Base-by-base conservation (phyloP, 2,797 vertebrate genomes). In the Dallia pectoralis region DNA sequence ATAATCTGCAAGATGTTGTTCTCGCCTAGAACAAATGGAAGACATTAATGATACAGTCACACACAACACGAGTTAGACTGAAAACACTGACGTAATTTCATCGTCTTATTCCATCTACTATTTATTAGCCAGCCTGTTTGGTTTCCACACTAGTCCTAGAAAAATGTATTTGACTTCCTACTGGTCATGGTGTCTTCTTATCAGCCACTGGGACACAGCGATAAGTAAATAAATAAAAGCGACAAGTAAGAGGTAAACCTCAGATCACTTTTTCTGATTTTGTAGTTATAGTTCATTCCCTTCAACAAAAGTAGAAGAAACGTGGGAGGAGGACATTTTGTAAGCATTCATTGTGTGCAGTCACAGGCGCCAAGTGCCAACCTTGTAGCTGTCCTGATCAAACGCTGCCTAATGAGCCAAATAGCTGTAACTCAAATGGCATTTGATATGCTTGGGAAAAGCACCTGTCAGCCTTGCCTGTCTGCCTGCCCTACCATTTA, bases 1-100 rank as follows among this genome's bases (percentile, higher is more conserved):
- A 99, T 99, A 83, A 99, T 96, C 84, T 99, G 97, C 72, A 99
- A 93, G 88, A 99, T 98, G 74, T 97, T 99, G 79, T 95, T 98
- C 85, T 99, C 97, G 22, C 97, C 98, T 99, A 79, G 30, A 76
- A 80, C 1, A 49, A 56, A 53, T 7, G 53, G 62, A 70, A 14
- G 69, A 33, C 0, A 2, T 78, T 0, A 72, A 44, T 6, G 9
- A 44, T 11, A 44, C 40, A 33, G 29, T 70, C 62, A 70, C 22
- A 30, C 15, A 16, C 47, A 44, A 19, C 51, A 53, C 51, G 22
- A 53, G 5, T 11, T 22, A 25, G 1, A 27, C 25, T 59, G 53
- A 25, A 44, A 9, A 59, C 53, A 25, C 8, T 27, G 3, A 25
- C 9, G 22, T 59, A 0, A 59, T 59, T 59, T 25, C 22, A 44